Base-by-base conservation (phyloP, 2,888 invertebrate species). In the Nomada fabriciana region DNA sequence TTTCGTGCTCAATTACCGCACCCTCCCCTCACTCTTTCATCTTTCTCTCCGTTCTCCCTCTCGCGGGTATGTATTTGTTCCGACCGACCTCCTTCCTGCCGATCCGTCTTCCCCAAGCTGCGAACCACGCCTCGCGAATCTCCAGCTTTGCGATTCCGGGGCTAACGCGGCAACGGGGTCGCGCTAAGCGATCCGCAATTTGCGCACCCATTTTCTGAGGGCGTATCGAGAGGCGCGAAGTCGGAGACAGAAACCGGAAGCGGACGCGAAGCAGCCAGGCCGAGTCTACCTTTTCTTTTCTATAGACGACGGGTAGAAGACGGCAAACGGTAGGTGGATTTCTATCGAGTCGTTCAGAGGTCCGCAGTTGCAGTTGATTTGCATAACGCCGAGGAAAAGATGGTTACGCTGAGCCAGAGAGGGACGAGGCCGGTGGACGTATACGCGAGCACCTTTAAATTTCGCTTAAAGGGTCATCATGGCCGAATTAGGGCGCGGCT, bases 391-490 rank as follows among this genome's bases (percentile, higher is more conserved):
- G 65, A 60, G 59, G 64, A 50, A 64, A 63, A 60, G 55, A 42
- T 36, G 36, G 36, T 36, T 7, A 36, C 55, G 29, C 36, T 7
- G 47, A 50, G 75, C 7, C 9, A 15, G 52, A 55, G 47, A n/a
- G 60, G 68, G 36, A 52, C 23, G 52, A n/a, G 13, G 47, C n/a
- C n/a, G 29, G 0, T 29, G 29, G 29, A 29, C 7, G 29, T 29
- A 29, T 29, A 29, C 29, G 29, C 29, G 29, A 7, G 29, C 72
- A 79, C 85, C 86, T 88, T 90, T 88, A 89, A 90, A 91, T 90
- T 90, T 82, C 89, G 89, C 87, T 91, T 89, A 88, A 87, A 84
- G 86, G 86, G 80, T 89, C 90, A 89, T 91, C 89, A 90, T 90
- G 82, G 78, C 81, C 71, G 84, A 91, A 89, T 91, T 90, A 90